These are phyloP conservation scores for Sphaeramia orbicularis DNA, from an alignment of 2,797 vertebrate genomes.

Conservation along the genomic window DNA sequence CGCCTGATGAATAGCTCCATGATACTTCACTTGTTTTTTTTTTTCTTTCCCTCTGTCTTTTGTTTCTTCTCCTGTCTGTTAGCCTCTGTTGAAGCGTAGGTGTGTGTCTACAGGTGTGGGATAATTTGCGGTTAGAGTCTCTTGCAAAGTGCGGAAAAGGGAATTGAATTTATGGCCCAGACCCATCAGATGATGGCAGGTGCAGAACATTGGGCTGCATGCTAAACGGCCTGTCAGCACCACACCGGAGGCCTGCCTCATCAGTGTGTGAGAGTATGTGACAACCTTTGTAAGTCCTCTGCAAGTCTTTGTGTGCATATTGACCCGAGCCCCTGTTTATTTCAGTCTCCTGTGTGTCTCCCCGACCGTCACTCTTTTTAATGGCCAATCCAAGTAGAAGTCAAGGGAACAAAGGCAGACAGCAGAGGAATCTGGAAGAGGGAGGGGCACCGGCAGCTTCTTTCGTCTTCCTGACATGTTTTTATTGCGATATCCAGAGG, in stretches of 20 bases:
- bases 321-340: slow-evolving; percentile 19
- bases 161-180: slow-evolving; percentile 41
- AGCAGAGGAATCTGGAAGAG: background rate
- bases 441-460: background rate
- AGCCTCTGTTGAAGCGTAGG: background rate
- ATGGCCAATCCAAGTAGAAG: slow-evolving; percentile 10
- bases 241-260: slow-evolving; percentile 17
- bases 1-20: slow-evolving; percentile 27
- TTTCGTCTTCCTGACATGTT: slow-evolving; percentile 16
- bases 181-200: slow-evolving; percentile 34
- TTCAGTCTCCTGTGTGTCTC: slow-evolving; percentile 1
- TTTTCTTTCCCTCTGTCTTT: background rate
- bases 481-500: slow-evolving; percentile 20
- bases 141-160: slow-evolving; percentile 27
- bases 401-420: slow-evolving; percentile 6
- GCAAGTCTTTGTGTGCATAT: slow-evolving; percentile 15
- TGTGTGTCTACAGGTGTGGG: background rate
- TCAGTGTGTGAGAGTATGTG: slow-evolving; percentile 6
- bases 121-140: slow-evolving; percentile 24
- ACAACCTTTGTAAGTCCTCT: slow-evolving; percentile 24
- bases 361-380: slow-evolving; percentile 27
- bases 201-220: slow-evolving; percentile 43
- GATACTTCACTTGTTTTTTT: background rate
- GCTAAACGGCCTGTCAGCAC: slow-evolving; percentile 42
- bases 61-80: slow-evolving; percentile 5